Percentiles rank a stretch among this genome's conserved stretches.
These are phyloP conservation scores for Tetheella fluctuosa DNA, from an alignment of 2,888 invertebrate genomes.

Conservation along the genomic window DNA sequence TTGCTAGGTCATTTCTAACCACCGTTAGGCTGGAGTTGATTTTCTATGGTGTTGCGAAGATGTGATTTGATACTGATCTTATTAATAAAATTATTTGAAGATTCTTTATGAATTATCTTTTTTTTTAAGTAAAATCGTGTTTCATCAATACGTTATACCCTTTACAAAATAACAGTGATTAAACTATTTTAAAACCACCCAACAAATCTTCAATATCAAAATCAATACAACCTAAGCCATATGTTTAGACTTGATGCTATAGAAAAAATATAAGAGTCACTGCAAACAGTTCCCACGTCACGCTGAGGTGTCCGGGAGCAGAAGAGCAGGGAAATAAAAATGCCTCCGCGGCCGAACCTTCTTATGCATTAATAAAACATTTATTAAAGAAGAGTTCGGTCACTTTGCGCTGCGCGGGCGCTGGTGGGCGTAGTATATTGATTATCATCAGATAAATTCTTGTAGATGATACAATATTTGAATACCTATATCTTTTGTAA, in stretches of 20 bases:
- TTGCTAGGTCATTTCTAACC: conserved; percentile 51
- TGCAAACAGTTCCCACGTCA: conserved; percentile 69
- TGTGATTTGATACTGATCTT: too few species aligned
- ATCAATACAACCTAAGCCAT: conserved; percentile 38
- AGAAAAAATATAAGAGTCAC: conserved; percentile 70
- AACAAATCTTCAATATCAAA: conserved; percentile 25
- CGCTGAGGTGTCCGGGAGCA: conserved; percentile 58
- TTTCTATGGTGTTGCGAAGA: too few species aligned
- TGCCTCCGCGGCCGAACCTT: conserved; percentile 61
- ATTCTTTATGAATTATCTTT: too few species aligned
- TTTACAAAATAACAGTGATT: too few species aligned
- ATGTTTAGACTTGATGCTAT: conserved; percentile 37
- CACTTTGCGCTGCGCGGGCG: conserved; percentile 72
- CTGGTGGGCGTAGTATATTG: conserved; percentile 53
- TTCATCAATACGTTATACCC: too few species aligned
- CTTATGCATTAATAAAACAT: conserved; percentile 74
- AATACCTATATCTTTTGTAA: too few species aligned
- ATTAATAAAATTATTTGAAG: too few species aligned
- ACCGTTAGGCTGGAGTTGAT: background rate
- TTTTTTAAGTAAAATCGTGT: too few species aligned
- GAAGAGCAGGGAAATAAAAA: conserved; percentile 64
- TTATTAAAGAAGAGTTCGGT: conserved; percentile 73
- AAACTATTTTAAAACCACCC: conserved; percentile 4
- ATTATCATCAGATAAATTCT: conserved; percentile 37
- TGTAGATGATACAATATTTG: background rate